Evolutionary conservation across 2,888 invertebrate genomes (phyloP).

Genomic region (Standfussiana lucernea): DNA sequence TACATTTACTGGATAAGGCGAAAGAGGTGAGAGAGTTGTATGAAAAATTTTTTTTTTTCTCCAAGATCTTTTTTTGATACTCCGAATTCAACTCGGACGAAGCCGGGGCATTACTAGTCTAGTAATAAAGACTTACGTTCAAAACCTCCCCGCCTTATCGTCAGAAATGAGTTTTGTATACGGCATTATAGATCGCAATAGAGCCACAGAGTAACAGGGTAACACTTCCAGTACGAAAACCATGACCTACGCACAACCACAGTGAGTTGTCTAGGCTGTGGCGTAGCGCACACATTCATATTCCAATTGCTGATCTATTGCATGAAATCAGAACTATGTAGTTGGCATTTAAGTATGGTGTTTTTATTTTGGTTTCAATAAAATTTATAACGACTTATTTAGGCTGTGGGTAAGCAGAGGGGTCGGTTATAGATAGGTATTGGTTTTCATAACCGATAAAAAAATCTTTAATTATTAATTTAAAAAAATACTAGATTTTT

Average conservation of each 20-base stretch:
- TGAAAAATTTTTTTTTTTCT: too few species aligned
- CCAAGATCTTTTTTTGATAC: too few species aligned
- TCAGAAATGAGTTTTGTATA: constrained; percentile 4
- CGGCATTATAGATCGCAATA: constrained; percentile 33
- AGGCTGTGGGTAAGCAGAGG: neutral
- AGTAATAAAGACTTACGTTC: neutral
- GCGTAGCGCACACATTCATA: constrained; percentile 44
- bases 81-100: too few species aligned
- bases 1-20: too few species aligned
- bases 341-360: constrained; percentile 34
- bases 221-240: constrained; percentile 27
- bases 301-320: constrained; percentile 6
- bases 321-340: constrained; percentile 52
- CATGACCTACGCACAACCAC: constrained; percentile 52
- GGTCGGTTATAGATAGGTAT: neutral
- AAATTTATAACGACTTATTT: neutral
- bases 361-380: neutral
- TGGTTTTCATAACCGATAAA: too few species aligned
- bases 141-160: neutral
- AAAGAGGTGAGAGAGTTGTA: too few species aligned
- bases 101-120: neutral
- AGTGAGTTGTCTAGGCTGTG: constrained; percentile 53
- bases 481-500: too few species aligned
- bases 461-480: too few species aligned
- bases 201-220: constrained; percentile 30